Evolutionary conservation across 1,140 invertebrate genomes (phyloP).

Genomic region (Trichonephila clavipes): DNA sequence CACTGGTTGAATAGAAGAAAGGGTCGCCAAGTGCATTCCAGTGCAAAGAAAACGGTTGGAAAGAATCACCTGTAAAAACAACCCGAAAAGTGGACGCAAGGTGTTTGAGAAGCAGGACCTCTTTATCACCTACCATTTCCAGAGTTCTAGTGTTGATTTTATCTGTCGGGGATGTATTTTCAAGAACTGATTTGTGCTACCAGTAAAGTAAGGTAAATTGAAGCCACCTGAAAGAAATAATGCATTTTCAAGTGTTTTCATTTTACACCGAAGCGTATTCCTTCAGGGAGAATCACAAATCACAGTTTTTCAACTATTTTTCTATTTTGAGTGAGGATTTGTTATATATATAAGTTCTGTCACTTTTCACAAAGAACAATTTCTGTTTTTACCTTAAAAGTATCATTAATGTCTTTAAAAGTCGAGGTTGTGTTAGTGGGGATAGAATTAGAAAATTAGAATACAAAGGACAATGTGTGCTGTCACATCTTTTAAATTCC

Average conservation of each 20-base stretch:
- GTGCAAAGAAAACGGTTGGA: conserved; percentile 12
- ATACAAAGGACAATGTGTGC: too few species aligned
- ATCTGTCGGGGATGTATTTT: conserved; percentile 43
- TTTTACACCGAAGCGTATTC: background rate
- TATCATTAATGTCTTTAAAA: too few species aligned
- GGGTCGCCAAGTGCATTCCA: background rate
- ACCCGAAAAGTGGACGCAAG: background rate
- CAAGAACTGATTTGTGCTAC: conserved; percentile 29
- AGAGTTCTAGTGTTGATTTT: conserved; percentile 9
- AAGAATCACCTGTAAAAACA: conserved; percentile 45
- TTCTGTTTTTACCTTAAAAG: too few species aligned
- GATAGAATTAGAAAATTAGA: too few species aligned
- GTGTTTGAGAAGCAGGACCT: conserved; percentile 10
- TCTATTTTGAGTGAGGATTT: too few species aligned
- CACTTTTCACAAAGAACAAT: too few species aligned
- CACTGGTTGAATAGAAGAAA: background rate
- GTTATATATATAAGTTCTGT: too few species aligned
- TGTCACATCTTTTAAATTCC: too few species aligned
- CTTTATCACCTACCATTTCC: conserved; percentile 19
- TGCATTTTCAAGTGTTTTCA: conserved; percentile 18
- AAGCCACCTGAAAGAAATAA: conserved; percentile 3
- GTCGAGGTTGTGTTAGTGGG: too few species aligned
- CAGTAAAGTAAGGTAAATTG: background rate
- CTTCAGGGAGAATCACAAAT: background rate
- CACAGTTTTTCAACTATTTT: background rate